These are phyloP conservation scores for Eupithecia subfuscata DNA, from an alignment of 2,888 invertebrate genomes.

Conservation along the genomic window DNA sequence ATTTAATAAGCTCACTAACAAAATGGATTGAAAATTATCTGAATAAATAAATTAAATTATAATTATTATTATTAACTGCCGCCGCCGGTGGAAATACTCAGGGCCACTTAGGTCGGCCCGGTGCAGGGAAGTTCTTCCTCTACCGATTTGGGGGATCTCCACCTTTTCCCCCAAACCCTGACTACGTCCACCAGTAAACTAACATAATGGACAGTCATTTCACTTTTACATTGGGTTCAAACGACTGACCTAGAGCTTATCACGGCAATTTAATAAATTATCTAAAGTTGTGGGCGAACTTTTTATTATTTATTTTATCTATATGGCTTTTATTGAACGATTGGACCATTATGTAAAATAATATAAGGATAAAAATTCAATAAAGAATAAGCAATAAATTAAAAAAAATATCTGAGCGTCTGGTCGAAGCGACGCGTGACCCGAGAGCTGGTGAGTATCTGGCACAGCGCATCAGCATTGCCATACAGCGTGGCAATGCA, in stretches of 20 bases:
- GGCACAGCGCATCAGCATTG: too few relatives aligned
- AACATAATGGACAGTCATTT: slow-evolving; percentile 42
- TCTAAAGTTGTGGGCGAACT: slow-evolving; percentile 21
- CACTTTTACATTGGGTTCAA: slow-evolving; percentile 46
- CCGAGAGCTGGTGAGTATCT: too few relatives aligned
- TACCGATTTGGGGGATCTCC: neutral
- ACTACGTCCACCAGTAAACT: slow-evolving; percentile 47
- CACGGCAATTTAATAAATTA: slow-evolving; percentile 34
- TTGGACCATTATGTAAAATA: neutral
- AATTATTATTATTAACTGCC: too few relatives aligned
- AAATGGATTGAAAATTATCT: too few relatives aligned
- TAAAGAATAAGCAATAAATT: neutral
- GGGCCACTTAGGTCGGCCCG: too few relatives aligned
- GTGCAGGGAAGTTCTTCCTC: neutral
- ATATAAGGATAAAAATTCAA: neutral
- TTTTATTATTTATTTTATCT: slow-evolving; percentile 24
- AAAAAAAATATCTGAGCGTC: too few relatives aligned
- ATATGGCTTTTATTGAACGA: slow-evolving; percentile 19
- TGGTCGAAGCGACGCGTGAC: too few relatives aligned
- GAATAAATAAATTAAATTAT: too few relatives aligned
- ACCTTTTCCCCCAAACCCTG: slow-evolving; percentile 22
- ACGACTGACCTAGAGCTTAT: slow-evolving; percentile 46
- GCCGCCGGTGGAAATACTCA: too few relatives aligned
- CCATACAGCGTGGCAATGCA: too few relatives aligned
- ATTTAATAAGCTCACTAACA: too few relatives aligned